Evolutionary conservation across 2,797 vertebrate species (phyloP), one percentile per base, ranked within the genome.

Genomic region (Rhynchotus rufescens): DNA sequence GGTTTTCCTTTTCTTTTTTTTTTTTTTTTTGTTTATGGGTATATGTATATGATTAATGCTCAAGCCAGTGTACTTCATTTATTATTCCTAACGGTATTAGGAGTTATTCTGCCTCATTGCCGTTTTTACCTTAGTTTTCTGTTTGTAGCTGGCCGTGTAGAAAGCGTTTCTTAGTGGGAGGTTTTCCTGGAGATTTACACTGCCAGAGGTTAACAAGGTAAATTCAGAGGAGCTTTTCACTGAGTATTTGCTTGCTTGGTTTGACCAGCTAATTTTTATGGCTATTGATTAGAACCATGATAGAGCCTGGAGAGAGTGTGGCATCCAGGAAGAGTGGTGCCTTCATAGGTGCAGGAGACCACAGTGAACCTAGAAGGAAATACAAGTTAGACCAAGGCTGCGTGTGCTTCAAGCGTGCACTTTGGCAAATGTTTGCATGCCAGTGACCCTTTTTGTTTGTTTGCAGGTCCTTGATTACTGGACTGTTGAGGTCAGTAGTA

Each of bases 401-500:
- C 64, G 40, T 85, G 67, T 90, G 77, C 62, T 64, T 86, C 16
- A 57, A 60, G 52, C 67, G 52, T 32, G n/a, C 13, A 5, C n/a
- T 89, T 92, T 45, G 52, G 67, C 30, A 73, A 68, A 81, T 84
- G 61, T 76, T 93, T 90, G 77, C 82, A 32, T 77, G 0, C 30
- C 56, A 91, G 60, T 90, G 84, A 89, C 84, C 80, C 79, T 80
- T 85, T 84, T 65, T 81, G 40, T 94, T 94, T 94, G 77, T 92
- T 96, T 69, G 38, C 80, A 93, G 82, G 77, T 90, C 67, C 86
- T 90, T 95, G 86, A 34, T 94, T 96, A 89, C 89, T 92, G 84
- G 44, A 59, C 88, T 94, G 90, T 89, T 96, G 88, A 96, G 95
- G 93, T 95, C 94, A 96, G 95, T 94, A 90, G 80, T 95, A 92